These are phyloP conservation scores for Planococcus citri DNA, from an alignment of 1,140 invertebrate species.

Conservation along the genomic window DNA sequence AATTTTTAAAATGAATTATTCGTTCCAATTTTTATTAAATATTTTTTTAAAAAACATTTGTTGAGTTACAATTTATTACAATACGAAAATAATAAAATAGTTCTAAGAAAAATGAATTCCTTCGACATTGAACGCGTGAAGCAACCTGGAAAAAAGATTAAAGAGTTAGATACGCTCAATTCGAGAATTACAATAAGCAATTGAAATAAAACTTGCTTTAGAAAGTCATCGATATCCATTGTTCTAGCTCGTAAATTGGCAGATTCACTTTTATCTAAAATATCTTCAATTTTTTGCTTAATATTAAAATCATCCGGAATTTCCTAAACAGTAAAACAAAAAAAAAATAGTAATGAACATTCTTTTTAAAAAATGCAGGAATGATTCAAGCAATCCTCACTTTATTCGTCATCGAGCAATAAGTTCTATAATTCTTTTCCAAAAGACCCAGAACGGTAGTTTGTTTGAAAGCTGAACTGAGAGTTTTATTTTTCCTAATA, in stretches of 20 bases:
- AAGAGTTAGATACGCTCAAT: slow-evolving; percentile 21
- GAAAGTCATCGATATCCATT: slow-evolving; percentile 96
- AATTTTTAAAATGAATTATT: no score
- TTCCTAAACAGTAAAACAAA: slow-evolving; percentile 39
- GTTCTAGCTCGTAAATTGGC: slow-evolving; percentile 72
- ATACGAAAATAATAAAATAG: neutral
- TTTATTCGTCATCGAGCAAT: slow-evolving; percentile 76
- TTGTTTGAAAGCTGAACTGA: slow-evolving; percentile 74
- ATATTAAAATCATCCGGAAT: slow-evolving; percentile 72
- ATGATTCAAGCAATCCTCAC: slow-evolving; percentile 38
- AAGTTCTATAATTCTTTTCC: slow-evolving; percentile 83
- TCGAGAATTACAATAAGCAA: no score
- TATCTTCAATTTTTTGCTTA: slow-evolving; percentile 64
- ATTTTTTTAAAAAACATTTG: no score
- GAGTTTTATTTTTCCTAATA: slow-evolving; percentile 88
- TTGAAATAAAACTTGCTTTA: slow-evolving; percentile 43
- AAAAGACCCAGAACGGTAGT: slow-evolving; percentile 66
- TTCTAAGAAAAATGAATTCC: slow-evolving; percentile 78
- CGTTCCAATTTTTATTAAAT: no score
- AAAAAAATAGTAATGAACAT: neutral
- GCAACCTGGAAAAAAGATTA: slow-evolving; percentile 46
- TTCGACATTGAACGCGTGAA: slow-evolving; percentile 75
- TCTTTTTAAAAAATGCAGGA: slow-evolving; percentile 19
- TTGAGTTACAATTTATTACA: neutral
- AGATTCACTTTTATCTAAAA: slow-evolving; percentile 52